Base-by-base conservation (phyloP, 2,113 vertebrate species). In the Dicaeum eximium region DNA sequence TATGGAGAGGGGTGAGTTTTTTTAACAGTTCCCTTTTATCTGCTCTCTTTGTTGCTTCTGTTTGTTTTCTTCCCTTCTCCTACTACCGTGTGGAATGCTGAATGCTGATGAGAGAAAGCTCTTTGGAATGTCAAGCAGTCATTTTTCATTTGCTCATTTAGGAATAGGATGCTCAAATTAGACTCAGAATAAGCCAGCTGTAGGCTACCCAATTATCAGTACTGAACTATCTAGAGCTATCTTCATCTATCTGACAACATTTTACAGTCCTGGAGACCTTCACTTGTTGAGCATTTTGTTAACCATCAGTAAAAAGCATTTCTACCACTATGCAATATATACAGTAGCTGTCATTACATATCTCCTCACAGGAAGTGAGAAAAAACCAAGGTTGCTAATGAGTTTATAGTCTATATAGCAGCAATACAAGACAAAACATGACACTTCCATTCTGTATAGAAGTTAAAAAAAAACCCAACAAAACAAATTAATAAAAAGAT, bases 121-220 rank as follows among this genome's bases (percentile, higher is more conserved):
- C 74, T 95, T 86, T n/a, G 42, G 91, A 95, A 92, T 85, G 61
- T 85, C 56, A 93, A 69, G 38, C 57, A 79, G 89, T 97, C 88
- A 58, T 78, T 96, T 93, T 96, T 86, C 65, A 90, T 95, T 86
- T 87, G 33, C 50, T 91, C 42, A n/a, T 96, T 75, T 86, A 73
- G 61, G 72, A 93, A 72, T 35, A 50, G 79, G 66, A 64, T 77
- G 74, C 28, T 47, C 30, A 89, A 78, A 90, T 15, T 56, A 54
- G 33, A 64, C 48, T 94, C 31, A 3, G 70, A 93, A 66, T 57
- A 91, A 84, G 61, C 57, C 83, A 85, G 73, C 83, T 91, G 47
- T 58, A 87, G 83, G 69, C 86, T 84, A 92, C 60, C 30, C 38
- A 83, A 0, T 91, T 94, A 69, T 56, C 57, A 70, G 31, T 35